These are phyloP conservation scores for Mungos mungo DNA, from an alignment of 2,113 vertebrate genomes.

Conservation along the genomic window DNA sequence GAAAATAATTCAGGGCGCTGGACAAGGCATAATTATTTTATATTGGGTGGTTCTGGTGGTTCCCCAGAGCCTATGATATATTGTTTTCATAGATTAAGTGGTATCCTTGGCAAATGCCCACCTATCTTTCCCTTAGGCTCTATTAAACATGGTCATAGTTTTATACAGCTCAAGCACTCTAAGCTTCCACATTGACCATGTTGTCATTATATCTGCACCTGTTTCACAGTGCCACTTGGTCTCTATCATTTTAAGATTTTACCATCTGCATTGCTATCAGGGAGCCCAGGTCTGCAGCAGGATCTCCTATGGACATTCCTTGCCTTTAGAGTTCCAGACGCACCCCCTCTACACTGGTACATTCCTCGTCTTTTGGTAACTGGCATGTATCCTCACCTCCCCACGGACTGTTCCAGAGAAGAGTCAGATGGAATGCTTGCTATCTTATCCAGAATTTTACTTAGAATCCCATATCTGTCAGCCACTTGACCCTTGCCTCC, in stretches of 20 bases:
- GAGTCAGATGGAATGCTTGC: not conserved
- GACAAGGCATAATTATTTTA: not conserved
- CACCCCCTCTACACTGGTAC: rapidly evolving
- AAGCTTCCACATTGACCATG: not conserved
- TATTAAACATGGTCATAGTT: not conserved
- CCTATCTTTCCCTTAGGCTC: not conserved
- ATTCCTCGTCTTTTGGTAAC: not conserved
- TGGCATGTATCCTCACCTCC: not conserved
- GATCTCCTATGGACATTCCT: not conserved
- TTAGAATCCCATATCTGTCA: not conserved
- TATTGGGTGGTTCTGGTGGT: rapidly evolving
- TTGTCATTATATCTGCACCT: not conserved
- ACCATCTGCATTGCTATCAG: not conserved
- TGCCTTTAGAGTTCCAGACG: not conserved
- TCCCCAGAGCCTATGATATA: not conserved
- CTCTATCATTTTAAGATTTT: not conserved
- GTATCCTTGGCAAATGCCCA: not conserved
- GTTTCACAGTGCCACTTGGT: not conserved
- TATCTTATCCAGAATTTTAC: not conserved
- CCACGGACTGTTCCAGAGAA: not conserved
- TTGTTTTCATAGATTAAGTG: not conserved
- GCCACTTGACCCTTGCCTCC: not conserved
- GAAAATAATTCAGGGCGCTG: not conserved
- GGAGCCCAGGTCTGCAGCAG: not conserved
- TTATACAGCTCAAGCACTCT: not conserved